Base-by-base conservation (phyloP, 2,797 vertebrate genomes). In the Sebastes matsubarae region DNA sequence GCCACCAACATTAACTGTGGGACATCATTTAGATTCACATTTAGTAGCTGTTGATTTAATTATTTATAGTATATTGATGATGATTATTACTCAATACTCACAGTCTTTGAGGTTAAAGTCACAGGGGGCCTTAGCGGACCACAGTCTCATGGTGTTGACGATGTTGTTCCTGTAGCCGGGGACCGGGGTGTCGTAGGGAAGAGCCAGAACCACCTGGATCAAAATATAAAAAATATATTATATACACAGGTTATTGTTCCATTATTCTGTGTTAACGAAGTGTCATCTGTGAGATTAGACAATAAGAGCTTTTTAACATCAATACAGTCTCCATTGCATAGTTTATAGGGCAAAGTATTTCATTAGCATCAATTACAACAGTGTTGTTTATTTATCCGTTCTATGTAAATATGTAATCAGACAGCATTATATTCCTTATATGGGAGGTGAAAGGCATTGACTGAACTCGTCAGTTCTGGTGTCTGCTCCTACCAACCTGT, bases 41-140 rank as follows among this genome's bases (percentile, higher is more conserved):
- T 68, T 13, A 60, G 24, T 2, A 8, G 8, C 18, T 8, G 18
- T 64, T 11, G 4, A 52, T 59, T 3, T 1, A n/a, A 0, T 42
- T 42, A 42, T 22, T 30, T 14, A 10, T 14, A 9, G 4, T 10
- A 20, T 7, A 16, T 59, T 4, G 9, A 5, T 8, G n/a, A 27
- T 24, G 20, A 4, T 7, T 5, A 4, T 13, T 57, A 8, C 25
- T 7, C 11, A 52, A 36, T 0, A 92, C 95, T 97, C 88, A 98
- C 97, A 98, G 93, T 98, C 97, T 88, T 98, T 97, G 79, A 98
- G 97, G 92, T 97, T 98, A 79, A 98, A 98, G 70, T 98, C 97
- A 22, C 97, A 97, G 55, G 97, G 97, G 0, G 97, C 97, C 82
- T 97, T 97, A 11, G 97, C 97, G 0, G 97, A 98, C 97, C 97